Evolutionary conservation across 2,888 invertebrate genomes (phyloP), one percentile per base, ranked within the genome.

Genomic region (Incurvaria masculella): DNA sequence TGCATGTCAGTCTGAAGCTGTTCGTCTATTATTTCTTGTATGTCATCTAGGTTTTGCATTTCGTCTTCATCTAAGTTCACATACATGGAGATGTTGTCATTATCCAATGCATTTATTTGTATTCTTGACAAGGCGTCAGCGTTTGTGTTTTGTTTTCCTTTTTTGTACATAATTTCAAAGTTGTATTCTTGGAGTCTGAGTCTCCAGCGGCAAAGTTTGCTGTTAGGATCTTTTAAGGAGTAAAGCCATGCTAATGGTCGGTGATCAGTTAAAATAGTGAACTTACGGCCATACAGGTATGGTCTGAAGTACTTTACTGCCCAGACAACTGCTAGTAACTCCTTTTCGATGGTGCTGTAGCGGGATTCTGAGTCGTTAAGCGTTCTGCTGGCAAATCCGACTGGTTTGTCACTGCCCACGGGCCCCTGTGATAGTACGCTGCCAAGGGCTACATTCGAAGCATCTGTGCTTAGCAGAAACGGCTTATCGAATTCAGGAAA

Each of bases 271-370:
- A 55, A 46, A 20, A 60, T 54, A 2, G 19, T 53, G 26, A 65
- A 65, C 42, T 58, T 57, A 18, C 50, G 51, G 6, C 64, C 65
- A 40, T 58, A 62, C 1, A 65, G 27, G 42, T 64, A 65, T 2
- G 59, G 59, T 46, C 61, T 47, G 43, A 60, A 63, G 50, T 59
- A 53, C 45, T 58, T 54, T 8, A 54, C 48, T 1, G 58, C 59
- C 51, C 54, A 57, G 16, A 62, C 53, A 4, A 61, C 52, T 1
- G 58, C 60, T 21, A 63, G 44, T 1, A 61, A 49, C 52, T 64
- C 61, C 41, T 58, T 58, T 48, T 63, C 60, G 6, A 55, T 62
- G 1, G 60, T 59, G 14, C 52, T 53, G 46, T 61, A 61, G 21
- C 55, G 57, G 21, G 27, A 38, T 51, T 61, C 60, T 2, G 56